Evolutionary conservation across 2,888 invertebrate genomes (phyloP), one percentile per base, ranked within the genome.

Genomic region (Eristalinus aeneus): DNA sequence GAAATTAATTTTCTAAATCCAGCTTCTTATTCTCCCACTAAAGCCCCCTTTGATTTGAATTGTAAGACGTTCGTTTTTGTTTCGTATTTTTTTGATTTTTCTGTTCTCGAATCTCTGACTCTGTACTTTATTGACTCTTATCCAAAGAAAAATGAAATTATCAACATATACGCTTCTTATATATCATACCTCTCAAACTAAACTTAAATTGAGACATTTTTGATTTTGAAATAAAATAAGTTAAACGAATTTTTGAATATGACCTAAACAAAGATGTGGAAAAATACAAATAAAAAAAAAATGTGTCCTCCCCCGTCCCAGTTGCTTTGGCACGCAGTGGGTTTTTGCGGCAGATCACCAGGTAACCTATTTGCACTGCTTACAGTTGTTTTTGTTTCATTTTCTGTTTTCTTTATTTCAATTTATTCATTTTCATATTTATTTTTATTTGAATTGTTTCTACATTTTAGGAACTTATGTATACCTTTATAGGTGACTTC

Each of bases 291-390:
- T 36, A 36, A 34, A 71, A 39, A 34, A 36, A 54, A 65, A 32
- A 89, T 89, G 89, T 90, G 89, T 89, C 89, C 89, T 89, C 90
- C 89, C 89, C 89, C 89, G 83, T 89, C 89, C 89, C 92, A 92
- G 93, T 92, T 92, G 92, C 92, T 94, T 93, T 94, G 94, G 94
- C 94, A 94, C 94, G 93, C 93, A 94, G 94, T 94, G 94, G 94
- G 94, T 94, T 95, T 94, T 94, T 94, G 95, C 95, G 93, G 92
- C 93, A 91, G 92, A 92, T 91, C 92, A 92, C 91, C 93, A 93
- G 92, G 93, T 92, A 93, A 95, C 94, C 94, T 94, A 94, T 90
- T 90, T 95, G 95, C 95, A 95, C 95, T 94, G 94, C 93, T 91
- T 91, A 77, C 79, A 80, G 76, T 84, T 77, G 69, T 67, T 83